Percentiles rank a stretch among this genome's conserved stretches.
Evolutionary conservation across 2,113 vertebrate genomes (phyloP).

Genomic region (Serilophus lunatus): DNA sequence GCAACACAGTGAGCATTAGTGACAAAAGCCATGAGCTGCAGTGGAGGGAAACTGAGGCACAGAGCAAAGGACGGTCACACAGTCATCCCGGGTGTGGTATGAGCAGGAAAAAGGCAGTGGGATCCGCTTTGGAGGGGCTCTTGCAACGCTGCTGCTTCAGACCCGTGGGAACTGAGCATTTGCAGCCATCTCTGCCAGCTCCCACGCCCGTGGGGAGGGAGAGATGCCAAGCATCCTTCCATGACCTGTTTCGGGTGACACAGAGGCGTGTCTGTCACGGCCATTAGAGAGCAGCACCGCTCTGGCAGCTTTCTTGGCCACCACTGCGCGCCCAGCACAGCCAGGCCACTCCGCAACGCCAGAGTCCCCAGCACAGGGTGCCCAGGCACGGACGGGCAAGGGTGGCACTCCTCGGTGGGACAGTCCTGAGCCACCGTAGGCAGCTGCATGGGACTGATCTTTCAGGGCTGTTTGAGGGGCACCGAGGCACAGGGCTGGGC

Average conservation of each 20-base stretch:
- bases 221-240: background rate
- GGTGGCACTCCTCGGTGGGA: background rate
- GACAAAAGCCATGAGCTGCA: background rate
- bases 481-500: background rate
- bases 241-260: background rate
- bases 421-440: background rate
- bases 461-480: background rate
- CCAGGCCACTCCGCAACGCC: background rate
- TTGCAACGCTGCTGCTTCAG: background rate
- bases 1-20: background rate
- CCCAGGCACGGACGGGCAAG: background rate
- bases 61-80: background rate
- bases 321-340: background rate
- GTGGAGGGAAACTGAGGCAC: background rate
- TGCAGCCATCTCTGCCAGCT: background rate
- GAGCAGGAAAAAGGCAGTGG: background rate
- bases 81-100: background rate
- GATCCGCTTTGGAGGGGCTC: background rate
- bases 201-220: accelerated
- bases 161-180: accelerated
- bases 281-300: constrained; percentile 16
- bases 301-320: background rate
- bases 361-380: background rate
- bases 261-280: background rate
- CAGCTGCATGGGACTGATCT: background rate